phyloP scores from a whole-genome alignment of 2,888 invertebrate species.

The Netelia melanura region DNA sequence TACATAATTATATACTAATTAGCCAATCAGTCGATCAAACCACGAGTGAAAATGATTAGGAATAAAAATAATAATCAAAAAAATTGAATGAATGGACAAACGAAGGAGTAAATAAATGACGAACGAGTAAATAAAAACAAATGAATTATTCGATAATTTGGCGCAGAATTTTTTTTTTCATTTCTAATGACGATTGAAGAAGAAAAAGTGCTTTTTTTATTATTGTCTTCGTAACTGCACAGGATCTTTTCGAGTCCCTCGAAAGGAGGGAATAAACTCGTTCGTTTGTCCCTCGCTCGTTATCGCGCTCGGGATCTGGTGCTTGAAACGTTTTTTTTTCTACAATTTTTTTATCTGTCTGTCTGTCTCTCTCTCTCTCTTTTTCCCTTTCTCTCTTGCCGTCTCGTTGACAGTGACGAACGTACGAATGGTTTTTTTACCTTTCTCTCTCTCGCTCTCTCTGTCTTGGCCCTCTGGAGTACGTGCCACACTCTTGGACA shows the following conservation, averaged over 20 bases:
- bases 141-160: background rate
- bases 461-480: constrained; percentile 22
- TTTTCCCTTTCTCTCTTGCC: background rate
- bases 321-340: background rate
- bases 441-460: constrained; percentile 25
- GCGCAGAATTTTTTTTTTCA: too few species aligned
- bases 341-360: constrained; percentile 10
- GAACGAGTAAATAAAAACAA: background rate
- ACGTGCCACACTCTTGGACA: constrained; percentile 58
- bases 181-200: too few species aligned
- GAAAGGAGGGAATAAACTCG: background rate
- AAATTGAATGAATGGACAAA: background rate
- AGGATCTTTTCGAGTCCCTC: background rate
- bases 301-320: background rate
- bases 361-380: constrained; percentile 20
- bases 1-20: constrained; percentile 54
- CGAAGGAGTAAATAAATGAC: background rate
- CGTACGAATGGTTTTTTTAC: background rate
- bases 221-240: background rate
- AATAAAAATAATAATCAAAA: background rate
- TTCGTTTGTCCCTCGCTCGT: background rate
- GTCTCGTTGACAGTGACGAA: background rate
- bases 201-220: background rate
- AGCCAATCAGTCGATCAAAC: constrained; percentile 42
- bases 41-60: constrained; percentile 36